Base-by-base conservation (phyloP, 1,140 invertebrate species). In the Gonatopus flavifemur region DNA sequence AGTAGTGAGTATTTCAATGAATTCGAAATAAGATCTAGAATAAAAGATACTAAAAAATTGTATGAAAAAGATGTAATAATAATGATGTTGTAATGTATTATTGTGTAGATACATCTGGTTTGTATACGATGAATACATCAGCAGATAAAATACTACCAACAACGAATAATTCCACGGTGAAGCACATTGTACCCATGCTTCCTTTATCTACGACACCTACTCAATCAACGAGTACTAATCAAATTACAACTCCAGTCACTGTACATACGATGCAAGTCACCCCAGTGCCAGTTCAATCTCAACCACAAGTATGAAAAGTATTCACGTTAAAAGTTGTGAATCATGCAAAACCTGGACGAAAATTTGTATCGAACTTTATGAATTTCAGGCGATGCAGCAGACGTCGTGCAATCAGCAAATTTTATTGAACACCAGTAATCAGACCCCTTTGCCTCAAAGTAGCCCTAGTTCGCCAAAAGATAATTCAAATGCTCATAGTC, bases 391-490 rank as follows among this genome's bases (percentile, higher is more conserved):
- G 25, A 68, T 76, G 39, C 62, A 57, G 41, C 56, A 67, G 35
- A 45, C 55, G 37, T 30, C 52, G 42, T 45, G 66, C 16, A 49
- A 47, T 41, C 57, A 57, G 38, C 70, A 63, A 47, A 58, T 70
- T 18, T 55, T 75, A 32, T 42, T 74, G 9, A 70, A 64, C 39
- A 37, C 66, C n/a, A 70, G 52, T 25, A 70, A 38, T 40, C 69
- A 72, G 45, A 47, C 58, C 8, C 64, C 67, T 16, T 66, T 67
- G 22, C 57, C 66, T 5, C 67, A 69, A 20, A 63, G 55, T 42
- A 76, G 67, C 57, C 72, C 76, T 18, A 64, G 62, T 5, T 77
- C 76, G 1, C 75, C 75, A 3, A 78, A 78, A 32, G 75, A 77
- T 35, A 57, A 38, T 28, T 59, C 63, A 3, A 63, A 35, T 6